Base-by-base conservation (phyloP, 2,113 vertebrate species). In the Lagopus muta region DNA sequence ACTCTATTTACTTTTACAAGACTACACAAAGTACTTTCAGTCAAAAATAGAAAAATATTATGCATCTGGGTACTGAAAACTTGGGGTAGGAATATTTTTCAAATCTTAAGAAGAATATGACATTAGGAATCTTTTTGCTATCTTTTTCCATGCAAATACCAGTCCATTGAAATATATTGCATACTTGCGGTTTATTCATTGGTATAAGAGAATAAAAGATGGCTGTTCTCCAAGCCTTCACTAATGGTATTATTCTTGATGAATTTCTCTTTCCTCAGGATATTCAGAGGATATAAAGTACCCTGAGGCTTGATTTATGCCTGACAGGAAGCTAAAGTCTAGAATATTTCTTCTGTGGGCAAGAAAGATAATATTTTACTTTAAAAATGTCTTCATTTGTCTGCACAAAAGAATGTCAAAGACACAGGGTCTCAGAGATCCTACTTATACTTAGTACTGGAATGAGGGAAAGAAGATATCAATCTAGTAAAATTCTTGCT, bases 301-400 rank as follows among this genome's bases (percentile, higher is more conserved):
- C 96, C 97, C 94, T 93, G 96, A 97, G 82, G 89, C 94, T 96
- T 98, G 97, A 98, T 98, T 98, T 98, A 98, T 98, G 96, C 93
- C 98, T 98, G 97, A 97, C 92, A 92, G 89, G 88, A 98, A 97
- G 78, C 96, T 94, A 21, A 88, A 96, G 30, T 95, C 97, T 97
- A 94, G 95, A 97, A 94, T 92, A 67, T 79, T 92, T 76, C 92
- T 97, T 70, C 87, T 82, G 82, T 69, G 93, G 92, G 93, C 77
- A 93, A 94, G 89, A 93, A 92, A 88, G 92, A 75, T 85, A 81
- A 83, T 91, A 84, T 90, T 96, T 97, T 96, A 88, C 92, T 96
- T 96, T 91, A 85, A 92, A 87, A 91, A 32, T 81, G 67, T 80
- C 91, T 95, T 96, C 67, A 95, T 97, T 97, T 88, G 72, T 93